Base-by-base conservation (phyloP, 2,113 vertebrate genomes). In the Saguinus midas region DNA sequence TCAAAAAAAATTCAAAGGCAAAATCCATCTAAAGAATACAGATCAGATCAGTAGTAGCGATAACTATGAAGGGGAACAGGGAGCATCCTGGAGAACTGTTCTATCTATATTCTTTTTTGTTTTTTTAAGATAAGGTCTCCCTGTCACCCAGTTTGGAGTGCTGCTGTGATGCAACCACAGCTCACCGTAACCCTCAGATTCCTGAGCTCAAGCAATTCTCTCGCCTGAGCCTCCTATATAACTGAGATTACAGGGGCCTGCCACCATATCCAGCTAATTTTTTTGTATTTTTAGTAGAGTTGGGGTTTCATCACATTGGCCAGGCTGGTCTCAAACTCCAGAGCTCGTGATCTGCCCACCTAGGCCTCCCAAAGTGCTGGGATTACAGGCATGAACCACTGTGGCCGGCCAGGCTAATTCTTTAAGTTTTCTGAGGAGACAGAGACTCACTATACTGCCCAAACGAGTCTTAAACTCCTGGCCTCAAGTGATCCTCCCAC, bases 41-140 rank as follows among this genome's bases (percentile, higher is more conserved):
- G 23, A 43, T 27, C 35, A 72, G 68, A 64, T 18, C 4, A 9
- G 29, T 13, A 23, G 45, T 16, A 6, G 11, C 14, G 25, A 29
- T 0, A n/a, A 23, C 40, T 0, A 10, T 0, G 5, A 55, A 40
- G 29, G 23, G 6, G 27, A 32, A 40, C 0, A 14, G 32, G 58
- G 57, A 11, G 0, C n/a, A 6, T 2, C 6, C 6, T 2, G 52
- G 50, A 21, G 23, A 2, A 7, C 13, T 80, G 55, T 23, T 58
- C 20, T 23, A 23, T 58, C 20, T 25, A 25, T 23, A 58, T 21
- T 23, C 57, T 25, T 58, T 58, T 58, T 23, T 23, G 8, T 58
- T 58, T 58, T 58, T 23, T 23, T 58, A 58, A 58, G 57, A 23
- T 58, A 25, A 58, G 20, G 57, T 23, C 57, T 58, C 57, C 57